These are phyloP conservation scores for Pemphigus obesinymphae DNA, from an alignment of 1,140 invertebrate genomes.

Conservation along the genomic window DNA sequence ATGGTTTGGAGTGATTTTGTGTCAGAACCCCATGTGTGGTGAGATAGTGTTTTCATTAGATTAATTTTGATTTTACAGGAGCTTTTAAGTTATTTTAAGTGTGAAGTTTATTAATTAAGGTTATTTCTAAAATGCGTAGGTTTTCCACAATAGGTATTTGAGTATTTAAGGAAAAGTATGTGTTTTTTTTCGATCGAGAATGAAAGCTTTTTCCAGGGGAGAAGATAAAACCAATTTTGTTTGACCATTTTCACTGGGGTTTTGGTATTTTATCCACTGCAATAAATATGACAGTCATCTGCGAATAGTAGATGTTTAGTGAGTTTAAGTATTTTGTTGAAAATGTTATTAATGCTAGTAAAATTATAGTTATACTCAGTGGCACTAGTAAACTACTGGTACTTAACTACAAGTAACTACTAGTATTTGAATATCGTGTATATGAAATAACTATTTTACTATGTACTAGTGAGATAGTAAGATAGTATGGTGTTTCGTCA, in stretches of 20 bases:
- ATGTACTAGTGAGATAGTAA: too few species aligned
- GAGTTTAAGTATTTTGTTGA: not conserved
- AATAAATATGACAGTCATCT: not conserved
- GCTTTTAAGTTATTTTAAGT: not conserved
- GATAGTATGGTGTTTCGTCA: too few species aligned
- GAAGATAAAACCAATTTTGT: not conserved
- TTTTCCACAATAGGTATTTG: not conserved
- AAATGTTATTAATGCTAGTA: not conserved
- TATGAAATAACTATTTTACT: too few species aligned
- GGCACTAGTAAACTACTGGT: too few species aligned
- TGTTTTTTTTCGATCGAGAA: not conserved
- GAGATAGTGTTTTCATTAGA: not conserved
- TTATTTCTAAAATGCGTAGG: not conserved
- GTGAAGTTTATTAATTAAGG: not conserved
- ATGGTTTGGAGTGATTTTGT: not conserved
- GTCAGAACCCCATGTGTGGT: not conserved
- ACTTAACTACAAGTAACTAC: too few species aligned
- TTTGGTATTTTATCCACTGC: not conserved
- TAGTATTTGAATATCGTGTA: too few species aligned
- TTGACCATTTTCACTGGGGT: not conserved
- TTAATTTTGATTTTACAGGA: slow-evolving; percentile 1
- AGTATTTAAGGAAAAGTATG: not conserved
- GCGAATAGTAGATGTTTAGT: not conserved
- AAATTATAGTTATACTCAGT: not conserved
- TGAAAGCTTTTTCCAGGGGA: not conserved